Conservation (phyloP, 2,888 invertebrate species). For the Leptinotarsa rubiginosa region DNA sequence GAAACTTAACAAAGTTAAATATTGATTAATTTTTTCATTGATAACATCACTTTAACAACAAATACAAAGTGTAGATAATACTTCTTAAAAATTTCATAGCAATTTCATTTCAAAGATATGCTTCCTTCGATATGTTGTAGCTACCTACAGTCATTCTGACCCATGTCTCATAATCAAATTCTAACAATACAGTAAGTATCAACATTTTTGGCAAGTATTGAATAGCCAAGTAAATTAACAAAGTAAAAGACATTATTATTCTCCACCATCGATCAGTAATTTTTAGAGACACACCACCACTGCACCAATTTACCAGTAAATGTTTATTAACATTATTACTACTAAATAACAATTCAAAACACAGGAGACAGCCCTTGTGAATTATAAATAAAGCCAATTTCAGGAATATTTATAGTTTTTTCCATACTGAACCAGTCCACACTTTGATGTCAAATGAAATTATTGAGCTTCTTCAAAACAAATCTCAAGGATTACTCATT, state of each 20-base stretch:
- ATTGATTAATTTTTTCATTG: background rate
- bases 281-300: background rate
- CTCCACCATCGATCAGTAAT: background rate
- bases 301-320: too few species aligned
- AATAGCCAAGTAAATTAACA: background rate
- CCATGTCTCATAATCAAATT: conserved; percentile 6
- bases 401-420: background rate
- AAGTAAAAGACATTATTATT: background rate
- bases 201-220: background rate
- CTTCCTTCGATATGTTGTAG: conserved; percentile 6
- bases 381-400: background rate
- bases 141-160: conserved; percentile 7
- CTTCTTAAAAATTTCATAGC: conserved; percentile 2
- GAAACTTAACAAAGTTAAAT: conserved; percentile 12
- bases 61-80: conserved; percentile 12
- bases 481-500: background rate
- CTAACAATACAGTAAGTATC: background rate
- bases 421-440: too few species aligned
- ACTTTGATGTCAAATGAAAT: too few species aligned
- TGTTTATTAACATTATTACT: background rate
- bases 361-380: background rate
- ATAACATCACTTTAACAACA: conserved; percentile 11
- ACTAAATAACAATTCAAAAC: too few species aligned
- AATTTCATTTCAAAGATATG: conserved; percentile 5
- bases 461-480: background rate